These are phyloP conservation scores for Lepidochrysops patricia DNA, from an alignment of 2,888 invertebrate genomes.

Conservation along the genomic window DNA sequence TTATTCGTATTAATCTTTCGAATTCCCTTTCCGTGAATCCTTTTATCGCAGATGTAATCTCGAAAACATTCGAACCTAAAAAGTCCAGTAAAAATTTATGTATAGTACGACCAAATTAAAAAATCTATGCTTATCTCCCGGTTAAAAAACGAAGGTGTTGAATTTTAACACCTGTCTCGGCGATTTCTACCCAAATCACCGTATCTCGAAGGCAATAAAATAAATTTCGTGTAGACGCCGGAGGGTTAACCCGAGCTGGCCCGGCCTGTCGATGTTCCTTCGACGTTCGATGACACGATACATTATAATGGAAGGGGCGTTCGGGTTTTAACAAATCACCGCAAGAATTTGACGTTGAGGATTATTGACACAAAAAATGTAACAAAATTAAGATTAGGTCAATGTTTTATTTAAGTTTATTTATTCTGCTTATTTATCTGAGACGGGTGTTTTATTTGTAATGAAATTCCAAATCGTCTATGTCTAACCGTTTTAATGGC, in stretches of 20 bases:
- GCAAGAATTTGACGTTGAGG: constrained; percentile 69
- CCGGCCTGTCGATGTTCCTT: constrained; percentile 63
- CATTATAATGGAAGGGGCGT: constrained; percentile 68
- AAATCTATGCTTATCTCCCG: constrained; percentile 56
- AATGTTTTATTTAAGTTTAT: not conserved
- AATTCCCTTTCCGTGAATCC: constrained; percentile 52
- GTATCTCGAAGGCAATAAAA: constrained; percentile 72
- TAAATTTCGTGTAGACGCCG: constrained; percentile 71
- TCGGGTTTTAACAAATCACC: constrained; percentile 71
- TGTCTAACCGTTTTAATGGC: not conserved
- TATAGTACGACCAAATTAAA: constrained; percentile 7
- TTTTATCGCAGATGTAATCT: constrained; percentile 46
- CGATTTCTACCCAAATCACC: constrained; percentile 68
- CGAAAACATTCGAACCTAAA: constrained; percentile 35
- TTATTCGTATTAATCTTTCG: constrained; percentile 42
- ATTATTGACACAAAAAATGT: constrained; percentile 66
- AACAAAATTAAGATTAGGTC: constrained; percentile 7
- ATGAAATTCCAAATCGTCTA: not conserved
- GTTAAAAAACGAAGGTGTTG: constrained; percentile 65
- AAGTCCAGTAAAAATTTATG: constrained; percentile 37
- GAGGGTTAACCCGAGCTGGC: constrained; percentile 58
- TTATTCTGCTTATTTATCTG: not conserved
- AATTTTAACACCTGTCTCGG: constrained; percentile 72
- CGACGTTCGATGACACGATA: constrained; percentile 73
- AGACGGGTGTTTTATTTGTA: not conserved